phyloP scores from a whole-genome alignment of 2,888 invertebrate genomes.

The Ernsta delagoae region DNA sequence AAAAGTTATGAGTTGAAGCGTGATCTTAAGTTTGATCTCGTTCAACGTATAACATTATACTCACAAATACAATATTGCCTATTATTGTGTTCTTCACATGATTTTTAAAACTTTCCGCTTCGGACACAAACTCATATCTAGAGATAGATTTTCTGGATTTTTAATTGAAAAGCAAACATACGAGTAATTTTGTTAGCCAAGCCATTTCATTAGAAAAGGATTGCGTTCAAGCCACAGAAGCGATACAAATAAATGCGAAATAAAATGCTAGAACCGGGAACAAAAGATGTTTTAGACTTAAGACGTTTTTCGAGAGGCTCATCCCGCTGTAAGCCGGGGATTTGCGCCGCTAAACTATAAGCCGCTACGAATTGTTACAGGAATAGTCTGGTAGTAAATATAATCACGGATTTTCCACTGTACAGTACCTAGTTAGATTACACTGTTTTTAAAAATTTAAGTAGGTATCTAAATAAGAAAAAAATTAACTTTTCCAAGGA shows the following conservation, averaged over 20 bases:
- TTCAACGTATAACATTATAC: no score
- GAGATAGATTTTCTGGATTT: neutral
- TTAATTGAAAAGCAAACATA: neutral
- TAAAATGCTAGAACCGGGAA: conserved; percentile 1
- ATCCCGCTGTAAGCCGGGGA: conserved; percentile 30
- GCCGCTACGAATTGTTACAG: conserved; percentile 31
- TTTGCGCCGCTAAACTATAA: conserved; percentile 24
- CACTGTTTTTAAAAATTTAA: no score
- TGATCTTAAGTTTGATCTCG: no score
- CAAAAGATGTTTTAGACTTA: conserved; percentile 17
- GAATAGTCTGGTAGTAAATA: conserved; percentile 1
- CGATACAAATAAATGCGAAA: conserved; percentile 3
- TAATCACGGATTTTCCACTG: neutral
- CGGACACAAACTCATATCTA: no score
- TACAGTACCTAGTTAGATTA: no score
- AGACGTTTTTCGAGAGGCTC: conserved; percentile 25
- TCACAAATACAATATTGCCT: no score
- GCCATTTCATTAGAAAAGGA: neutral
- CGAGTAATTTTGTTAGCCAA: neutral
- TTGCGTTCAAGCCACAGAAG: conserved; percentile 17
- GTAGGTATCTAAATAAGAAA: no score
- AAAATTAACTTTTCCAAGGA: no score
- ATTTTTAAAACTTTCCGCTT: no score
- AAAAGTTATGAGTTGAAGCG: no score
- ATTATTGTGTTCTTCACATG: no score